phyloP scores from a whole-genome alignment of 1,140 invertebrate genomes.

The Leptoteleia sp. region DNA sequence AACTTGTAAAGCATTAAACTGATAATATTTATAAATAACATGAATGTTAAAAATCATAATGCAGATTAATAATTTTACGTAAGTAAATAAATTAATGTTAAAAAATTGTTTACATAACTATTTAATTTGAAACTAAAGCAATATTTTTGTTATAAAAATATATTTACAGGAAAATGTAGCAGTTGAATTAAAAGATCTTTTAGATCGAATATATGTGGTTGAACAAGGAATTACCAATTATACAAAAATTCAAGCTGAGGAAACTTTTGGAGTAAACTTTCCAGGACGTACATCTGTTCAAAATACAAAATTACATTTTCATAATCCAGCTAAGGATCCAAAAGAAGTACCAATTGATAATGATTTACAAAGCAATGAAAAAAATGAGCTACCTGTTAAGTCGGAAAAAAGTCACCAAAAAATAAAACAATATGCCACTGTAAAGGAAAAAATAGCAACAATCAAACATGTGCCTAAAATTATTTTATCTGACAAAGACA shows the following conservation, averaged over 20 bases:
- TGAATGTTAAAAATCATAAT: too few relatives aligned
- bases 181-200: constrained; percentile 70
- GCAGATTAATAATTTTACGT: too few relatives aligned
- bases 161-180: constrained; percentile 71
- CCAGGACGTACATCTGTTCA: constrained; percentile 22
- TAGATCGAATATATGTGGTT: constrained; percentile 72
- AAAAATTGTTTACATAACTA: too few relatives aligned
- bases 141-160: too few relatives aligned
- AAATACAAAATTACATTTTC: constrained; percentile 69
- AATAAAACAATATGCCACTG: constrained; percentile 73
- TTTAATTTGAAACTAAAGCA: too few relatives aligned
- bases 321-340: constrained; percentile 76
- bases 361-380: constrained; percentile 16
- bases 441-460: constrained; percentile 80
- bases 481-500: constrained; percentile 77
- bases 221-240: constrained; percentile 74
- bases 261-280: constrained; percentile 56
- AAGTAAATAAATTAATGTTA: too few relatives aligned
- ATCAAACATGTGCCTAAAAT: constrained; percentile 76
- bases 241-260: constrained; percentile 68
- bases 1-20: too few relatives aligned
- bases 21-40: too few relatives aligned
- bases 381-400: background rate
- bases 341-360: constrained; percentile 67
- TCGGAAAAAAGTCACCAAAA: background rate